Percentiles rank a stretch among this genome's conserved stretches.
phyloP scores from a whole-genome alignment of 2,888 invertebrate genomes.

The Hydrotaea cyrtoneurina region DNA sequence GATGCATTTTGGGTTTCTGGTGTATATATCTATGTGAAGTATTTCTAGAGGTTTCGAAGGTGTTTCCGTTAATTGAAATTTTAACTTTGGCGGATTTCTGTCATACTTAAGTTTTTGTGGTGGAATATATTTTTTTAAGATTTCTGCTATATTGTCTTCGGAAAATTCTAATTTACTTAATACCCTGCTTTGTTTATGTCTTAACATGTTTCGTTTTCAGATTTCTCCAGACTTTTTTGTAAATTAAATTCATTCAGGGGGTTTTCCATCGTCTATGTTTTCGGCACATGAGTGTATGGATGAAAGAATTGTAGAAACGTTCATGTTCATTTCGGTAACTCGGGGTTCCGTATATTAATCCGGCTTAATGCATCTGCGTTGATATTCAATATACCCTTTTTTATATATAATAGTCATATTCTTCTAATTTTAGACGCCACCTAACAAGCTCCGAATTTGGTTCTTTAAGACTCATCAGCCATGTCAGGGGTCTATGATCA shows the following conservation, averaged over 20 bases:
- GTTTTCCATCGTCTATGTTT: conserved; percentile 59
- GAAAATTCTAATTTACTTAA: conserved; percentile 48
- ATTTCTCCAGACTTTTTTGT: conserved; percentile 59
- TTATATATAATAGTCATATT: conserved; percentile 48
- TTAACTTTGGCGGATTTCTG: conserved; percentile 59
- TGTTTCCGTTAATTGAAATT: conserved; percentile 62
- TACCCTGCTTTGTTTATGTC: conserved; percentile 54
- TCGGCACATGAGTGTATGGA: conserved; percentile 55
- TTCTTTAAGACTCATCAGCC: conserved; percentile 42
- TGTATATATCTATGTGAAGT: conserved; percentile 62
- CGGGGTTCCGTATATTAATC: background rate
- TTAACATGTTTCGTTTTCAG: conserved; percentile 41
- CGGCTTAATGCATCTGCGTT: conserved; percentile 7
- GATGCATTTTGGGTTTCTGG: conserved; percentile 60
- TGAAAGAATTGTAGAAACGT: conserved; percentile 9
- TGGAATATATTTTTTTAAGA: conserved; percentile 62
- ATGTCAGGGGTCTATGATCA: conserved; percentile 27
- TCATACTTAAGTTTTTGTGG: conserved; percentile 64
- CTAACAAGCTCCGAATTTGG: conserved; percentile 19
- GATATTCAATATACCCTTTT: conserved; percentile 14
- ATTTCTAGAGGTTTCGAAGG: conserved; percentile 63
- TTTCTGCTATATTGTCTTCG: conserved; percentile 41
- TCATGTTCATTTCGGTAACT: background rate
- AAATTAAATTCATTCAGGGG: conserved; percentile 65
- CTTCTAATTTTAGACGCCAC: conserved; percentile 31